Evolutionary conservation across 2,888 invertebrate genomes (phyloP).

Genomic region (Clusia tigrina): DNA sequence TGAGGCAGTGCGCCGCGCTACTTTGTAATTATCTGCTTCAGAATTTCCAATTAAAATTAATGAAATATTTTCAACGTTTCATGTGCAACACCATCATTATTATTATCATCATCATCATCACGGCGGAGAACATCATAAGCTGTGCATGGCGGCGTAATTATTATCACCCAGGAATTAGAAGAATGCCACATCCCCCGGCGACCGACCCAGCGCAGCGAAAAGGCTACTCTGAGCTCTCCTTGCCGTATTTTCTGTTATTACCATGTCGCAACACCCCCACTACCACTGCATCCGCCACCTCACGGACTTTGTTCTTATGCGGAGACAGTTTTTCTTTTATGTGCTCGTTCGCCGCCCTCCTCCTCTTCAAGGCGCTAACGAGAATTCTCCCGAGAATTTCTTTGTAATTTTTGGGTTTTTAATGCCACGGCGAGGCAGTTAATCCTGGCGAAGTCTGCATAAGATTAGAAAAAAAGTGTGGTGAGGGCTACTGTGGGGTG

Average conservation of each 20-base stretch:
- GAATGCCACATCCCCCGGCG: background rate
- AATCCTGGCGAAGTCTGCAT: no score
- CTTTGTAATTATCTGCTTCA: constrained; percentile 56
- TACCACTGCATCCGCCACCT: background rate
- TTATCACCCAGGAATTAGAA: constrained; percentile 13
- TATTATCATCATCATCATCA: constrained; percentile 1
- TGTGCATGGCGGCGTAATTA: constrained; percentile 5
- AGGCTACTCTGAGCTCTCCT: background rate
- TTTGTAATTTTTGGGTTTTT: background rate
- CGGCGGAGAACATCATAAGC: background rate
- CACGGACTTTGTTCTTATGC: background rate
- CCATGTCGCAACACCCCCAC: background rate
- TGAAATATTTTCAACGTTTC: constrained; percentile 60
- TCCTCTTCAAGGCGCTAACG: background rate
- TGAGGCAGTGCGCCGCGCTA: constrained; percentile 40
- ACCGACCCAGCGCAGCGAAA: background rate
- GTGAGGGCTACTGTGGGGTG: no score
- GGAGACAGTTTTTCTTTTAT: background rate
- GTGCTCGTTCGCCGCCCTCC: background rate
- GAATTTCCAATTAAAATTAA: constrained; percentile 63
- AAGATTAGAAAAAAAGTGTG: no score
- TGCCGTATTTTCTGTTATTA: background rate
- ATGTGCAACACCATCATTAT: constrained; percentile 6
- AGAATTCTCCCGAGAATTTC: background rate
- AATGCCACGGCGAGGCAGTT: no score